Evolutionary conservation across 37 sponge, comb jelly and placozoan genomes (phyloP), one percentile per base, ranked within the genome.

Genomic region (Aplysina aerophoba): DNA sequence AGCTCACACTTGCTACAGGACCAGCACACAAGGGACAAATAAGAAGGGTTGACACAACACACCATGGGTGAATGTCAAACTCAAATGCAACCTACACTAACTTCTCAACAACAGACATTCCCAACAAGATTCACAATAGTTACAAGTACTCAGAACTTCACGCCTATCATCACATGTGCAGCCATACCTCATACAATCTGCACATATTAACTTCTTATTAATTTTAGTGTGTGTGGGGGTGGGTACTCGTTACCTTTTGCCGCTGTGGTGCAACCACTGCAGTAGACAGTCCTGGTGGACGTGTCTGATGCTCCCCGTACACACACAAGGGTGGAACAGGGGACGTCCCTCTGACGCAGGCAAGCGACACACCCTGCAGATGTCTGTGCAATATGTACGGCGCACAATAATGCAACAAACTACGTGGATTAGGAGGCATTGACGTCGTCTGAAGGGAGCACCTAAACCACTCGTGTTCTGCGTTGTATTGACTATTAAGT

Each of bases 251-350:
- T 79, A 95, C 94, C 92, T 79, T 75, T 97, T 97, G 28, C 95
- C 91, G 82, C 97, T 97, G 85, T 97, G 97, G 50, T 88, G 85
- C 38, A 97, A 81, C 97, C 97, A 97, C 72, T 91, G 95, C 55
- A 97, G 83, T 24, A 97, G 80, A 81, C 97, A 97, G 30, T 94
- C 97, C 66, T 97, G 95, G 57, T 97, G 97, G 12, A 97, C 84
- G 74, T 85, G 90, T 55, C 87, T 79, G 53, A 97, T 97, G 56
- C 95, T 97, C 8, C 97, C 97, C n/a, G 91, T 95, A 82, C 97
- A 97, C 57, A 93, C 59, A 77, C 97, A 97, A 12, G 97, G 97
- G 67, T 95, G 93, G 80, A 91, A 97, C 33, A 97, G 79, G 15
- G 95, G 97, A 19, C 92, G 84, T 15, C 85, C 94, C 34, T 81